Conservation (phyloP, 2,888 invertebrate species). For the Xestia c-nigrum region DNA sequence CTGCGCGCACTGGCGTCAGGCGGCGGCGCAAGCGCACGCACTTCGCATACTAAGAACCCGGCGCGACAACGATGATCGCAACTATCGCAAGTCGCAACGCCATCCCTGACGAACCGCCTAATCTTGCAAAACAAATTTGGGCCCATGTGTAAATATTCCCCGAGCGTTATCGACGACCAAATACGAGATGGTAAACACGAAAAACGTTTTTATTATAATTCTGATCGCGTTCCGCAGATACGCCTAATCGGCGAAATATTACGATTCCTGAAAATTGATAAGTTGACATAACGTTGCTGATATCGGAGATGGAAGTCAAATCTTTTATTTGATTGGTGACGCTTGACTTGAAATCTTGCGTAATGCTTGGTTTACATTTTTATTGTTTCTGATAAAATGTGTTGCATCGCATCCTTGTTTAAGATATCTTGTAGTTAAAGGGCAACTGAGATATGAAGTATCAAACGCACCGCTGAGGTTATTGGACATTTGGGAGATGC, state of each 20-base stretch:
- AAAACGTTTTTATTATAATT: conserved; percentile 80
- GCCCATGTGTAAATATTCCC: conserved; percentile 82
- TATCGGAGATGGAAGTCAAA: conserved; percentile 30
- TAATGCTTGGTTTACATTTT: conserved; percentile 44
- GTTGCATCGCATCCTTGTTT: conserved; percentile 32
- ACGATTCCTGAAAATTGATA: conserved; percentile 77
- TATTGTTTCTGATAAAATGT: conserved; percentile 44
- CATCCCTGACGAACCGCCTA: conserved; percentile 82
- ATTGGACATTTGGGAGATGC: conserved; percentile 72
- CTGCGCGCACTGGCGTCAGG: conserved; percentile 82
- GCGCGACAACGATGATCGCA: conserved; percentile 85
- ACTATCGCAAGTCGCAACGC: conserved; percentile 80
- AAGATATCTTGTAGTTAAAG: conserved; percentile 52
- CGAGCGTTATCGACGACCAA: conserved; percentile 82
- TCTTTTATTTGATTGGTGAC: conserved; percentile 14
- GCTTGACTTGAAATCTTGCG: conserved; percentile 22
- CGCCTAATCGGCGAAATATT: conserved; percentile 76
- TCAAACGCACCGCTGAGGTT: conserved; percentile 68
- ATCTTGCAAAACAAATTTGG: conserved; percentile 84
- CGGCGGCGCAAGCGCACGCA: conserved; percentile 86
- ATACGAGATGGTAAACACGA: conserved; percentile 79
- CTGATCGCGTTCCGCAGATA: conserved; percentile 76
- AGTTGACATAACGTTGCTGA: conserved; percentile 63
- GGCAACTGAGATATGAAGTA: conserved; percentile 59
- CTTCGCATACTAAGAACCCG: conserved; percentile 87